Evolutionary conservation across 2,113 vertebrate genomes (phyloP), one percentile per base, ranked within the genome.

Genomic region (Lethenteron reissneri): DNA sequence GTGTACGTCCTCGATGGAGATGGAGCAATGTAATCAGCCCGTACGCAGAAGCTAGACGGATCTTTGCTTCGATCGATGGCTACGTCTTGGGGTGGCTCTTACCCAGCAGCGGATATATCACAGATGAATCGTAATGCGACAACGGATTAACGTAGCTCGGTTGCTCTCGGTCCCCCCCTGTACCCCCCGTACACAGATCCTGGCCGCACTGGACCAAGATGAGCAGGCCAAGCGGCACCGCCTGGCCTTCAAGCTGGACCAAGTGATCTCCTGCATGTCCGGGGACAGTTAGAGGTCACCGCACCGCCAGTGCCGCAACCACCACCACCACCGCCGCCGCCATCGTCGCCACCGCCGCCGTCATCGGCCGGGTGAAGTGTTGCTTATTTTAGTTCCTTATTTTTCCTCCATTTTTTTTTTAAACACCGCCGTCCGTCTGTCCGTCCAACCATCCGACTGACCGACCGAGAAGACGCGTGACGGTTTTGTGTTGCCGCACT

Each of bases 191-290:
- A 17, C 25, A 25, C 80, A 97, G 92, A 92, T 99, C 79, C 89
- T 87, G 0, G 81, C 86, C 6, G 90, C 90, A 2, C 76, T 99
- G 77, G 90, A 99, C 76, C 88, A 90, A 76, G 94, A 97, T 0
- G 92, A 99, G 14, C 90, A 95, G 77, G 94, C 91, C 0, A 85
- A 84, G 74, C 85, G 89, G 77, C 92, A 99, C 80, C 82, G 87
- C 41, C 79, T 99, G 79, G 84, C 88, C 0, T 92, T 89, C 82
- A 97, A 99, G 80, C 89, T 97, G 78, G 90, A 96, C 74, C 91
- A 97, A 76, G 87, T 97, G 60, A 92, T 99, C 25, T 79, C 79
- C 13, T 90, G 88, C 78, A 99, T 99, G 92, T 91, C 89, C 73
- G 78, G 90, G 0, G 94, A 99, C 82, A 96, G 91, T 86, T 97